A percentile compares a stretch with the other conserved stretches of the same genome.
phyloP scores from a whole-genome alignment of 2,113 vertebrate species.

The Oostethus manadensis region DNA sequence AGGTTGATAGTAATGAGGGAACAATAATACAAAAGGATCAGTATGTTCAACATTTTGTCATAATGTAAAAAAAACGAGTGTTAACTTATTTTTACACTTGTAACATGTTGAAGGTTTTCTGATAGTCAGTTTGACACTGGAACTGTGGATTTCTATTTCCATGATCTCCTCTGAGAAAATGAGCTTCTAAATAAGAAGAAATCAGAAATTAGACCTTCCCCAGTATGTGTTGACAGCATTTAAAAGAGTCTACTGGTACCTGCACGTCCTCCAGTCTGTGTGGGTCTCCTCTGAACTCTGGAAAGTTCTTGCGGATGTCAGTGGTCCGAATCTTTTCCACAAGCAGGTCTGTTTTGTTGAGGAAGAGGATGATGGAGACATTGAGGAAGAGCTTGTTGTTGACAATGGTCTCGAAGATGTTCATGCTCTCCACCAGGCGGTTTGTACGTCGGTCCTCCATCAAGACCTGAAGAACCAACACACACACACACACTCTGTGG shows the following conservation, averaged over 20 bases:
- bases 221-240: too few species aligned
- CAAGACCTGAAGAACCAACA: constrained; percentile 72
- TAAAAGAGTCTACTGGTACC: constrained; percentile 26
- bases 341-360: constrained; percentile 96
- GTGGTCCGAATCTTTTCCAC: constrained; percentile 87
- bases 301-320: constrained; percentile 91
- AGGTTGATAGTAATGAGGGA: too few species aligned
- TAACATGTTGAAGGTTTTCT: too few species aligned
- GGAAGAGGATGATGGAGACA: constrained; percentile 96
- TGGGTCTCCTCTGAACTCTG: constrained; percentile 87
- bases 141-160: too few species aligned
- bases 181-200: too few species aligned
- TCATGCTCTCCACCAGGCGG: constrained; percentile 94
- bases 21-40: too few species aligned
- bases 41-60: too few species aligned
- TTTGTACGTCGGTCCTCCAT: constrained; percentile 97
- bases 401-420: constrained; percentile 97
- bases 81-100: too few species aligned
- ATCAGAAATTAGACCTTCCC: too few species aligned
- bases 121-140: too few species aligned
- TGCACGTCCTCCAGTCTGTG: constrained; percentile 87
- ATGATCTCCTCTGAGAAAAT: too few species aligned
- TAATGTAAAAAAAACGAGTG: too few species aligned
- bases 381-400: constrained; percentile 98
- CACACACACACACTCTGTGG: background rate